Conservation (phyloP, 2,113 vertebrate genomes). For the Glaucidium brasilianum region DNA sequence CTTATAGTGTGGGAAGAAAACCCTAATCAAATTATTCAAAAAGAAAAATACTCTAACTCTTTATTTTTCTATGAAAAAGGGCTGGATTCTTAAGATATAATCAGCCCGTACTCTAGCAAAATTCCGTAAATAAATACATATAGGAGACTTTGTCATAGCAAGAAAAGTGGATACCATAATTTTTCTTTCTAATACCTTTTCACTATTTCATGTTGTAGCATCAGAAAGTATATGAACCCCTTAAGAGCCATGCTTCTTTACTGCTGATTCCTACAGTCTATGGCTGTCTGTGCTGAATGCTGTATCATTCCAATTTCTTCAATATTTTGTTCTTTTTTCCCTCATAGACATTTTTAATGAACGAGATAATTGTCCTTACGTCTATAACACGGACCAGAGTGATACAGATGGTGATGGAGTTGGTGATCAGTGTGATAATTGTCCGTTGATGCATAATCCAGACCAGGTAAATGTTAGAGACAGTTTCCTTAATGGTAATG, state of each 20-base stretch:
- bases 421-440: conserved; percentile 98
- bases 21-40: not conserved
- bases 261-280: not conserved
- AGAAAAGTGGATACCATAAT: not conserved
- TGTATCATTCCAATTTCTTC: not conserved
- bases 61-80: not conserved
- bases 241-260: not conserved
- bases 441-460: conserved; percentile 92
- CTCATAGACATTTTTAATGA: conserved; percentile 90
- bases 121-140: not conserved
- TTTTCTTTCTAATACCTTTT: not conserved
- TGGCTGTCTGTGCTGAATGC: not conserved
- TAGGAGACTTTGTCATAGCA: not conserved
- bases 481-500: not conserved
- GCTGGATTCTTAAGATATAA: not conserved
- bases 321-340: not conserved
- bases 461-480: conserved; percentile 82
- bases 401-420: conserved; percentile 94
- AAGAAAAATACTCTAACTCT: not conserved
- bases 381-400: conserved; percentile 94
- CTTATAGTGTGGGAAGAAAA: not conserved
- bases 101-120: not conserved
- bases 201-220: not conserved
- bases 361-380: conserved; percentile 92
- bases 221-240: not conserved